Base-by-base conservation (phyloP, 1,140 invertebrate species). In the Neelides sp. region DNA sequence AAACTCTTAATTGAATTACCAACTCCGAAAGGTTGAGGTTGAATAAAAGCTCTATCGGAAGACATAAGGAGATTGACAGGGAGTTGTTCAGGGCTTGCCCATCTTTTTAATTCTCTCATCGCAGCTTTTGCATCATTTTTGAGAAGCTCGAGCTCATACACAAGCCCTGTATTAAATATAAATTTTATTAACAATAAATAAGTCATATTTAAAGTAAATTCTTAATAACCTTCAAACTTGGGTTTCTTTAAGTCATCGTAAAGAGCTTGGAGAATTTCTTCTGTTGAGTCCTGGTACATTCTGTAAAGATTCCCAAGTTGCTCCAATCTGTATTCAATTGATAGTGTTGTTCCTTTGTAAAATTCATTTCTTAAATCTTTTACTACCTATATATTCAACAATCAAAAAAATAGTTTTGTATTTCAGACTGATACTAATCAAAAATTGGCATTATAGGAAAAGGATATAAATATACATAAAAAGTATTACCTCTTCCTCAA, bases 11-110 rank as follows among this genome's bases (percentile, higher is more conserved):
- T n/a, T n/a, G n/a, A n/a, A n/a, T n/a, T n/a, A n/a, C n/a, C n/a
- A n/a, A 66, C 63, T 30, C 64, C 64, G 65, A 80, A 87, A 2
- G 94, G 94, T 52, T 80, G 75, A 26, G 62, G 59, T 27, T 68
- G 28, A 3, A 47, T 5, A 22, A 20, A 47, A 8, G 61, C 66
- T 37, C 62, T 64, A 59, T 76, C 74, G 58, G 73, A 63, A 12
- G 71, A 43, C 27, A 68, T 69, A 8, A 71, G 46, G 5, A 74
- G 30, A 15, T 60, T 66, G 51, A 71, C 73, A 34, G 66, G 59
- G 2, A 69, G 66, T 66, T 71, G 57, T 19, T 55, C 32, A 17
- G 56, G 42, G 34, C 54, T 47, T n/a, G 48, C 46, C 43, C 48
- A 51, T 4, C 19, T 34, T 12, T n/a, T 15, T 0, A 52, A 37